Base-by-base conservation (phyloP, 2,797 vertebrate species). In the Melanotaenia pygmaea region DNA sequence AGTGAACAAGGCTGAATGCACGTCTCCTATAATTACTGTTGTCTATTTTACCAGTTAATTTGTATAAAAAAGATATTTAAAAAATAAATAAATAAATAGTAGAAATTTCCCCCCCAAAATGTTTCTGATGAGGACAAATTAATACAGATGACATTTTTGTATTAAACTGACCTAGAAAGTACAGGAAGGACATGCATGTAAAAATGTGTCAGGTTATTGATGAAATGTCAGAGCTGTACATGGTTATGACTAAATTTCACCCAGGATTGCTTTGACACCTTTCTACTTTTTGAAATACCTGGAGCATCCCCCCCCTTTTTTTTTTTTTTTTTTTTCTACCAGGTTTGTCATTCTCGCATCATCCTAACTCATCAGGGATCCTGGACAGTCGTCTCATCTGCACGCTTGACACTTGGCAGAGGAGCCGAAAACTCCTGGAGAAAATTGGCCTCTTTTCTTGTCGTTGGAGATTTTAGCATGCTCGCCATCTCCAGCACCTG, bases 361-460 rank as follows among this genome's bases (percentile, higher is more conserved):
- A 62, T 72, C 53, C 64, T 16, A 61, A 65, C 71, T 88, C 70
- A 85, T 88, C 76, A 79, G 61, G 76, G 40, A 84, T 85, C 76
- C 69, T 18, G 18, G 67, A 59, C 77, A 67, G 72, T 58, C 30
- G 61, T 85, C 77, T 84, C 76, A 84, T 83, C 70, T 74, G 61
- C 57, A 77, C 2, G 30, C 57, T 5, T 71, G 72, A 77, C 80
- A 73, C 78, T 88, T 80, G 66, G 61, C 50, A 50, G 54, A 67
- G 62, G 57, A 82, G 69, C 60, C 62, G 51, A 86, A 79, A 59
- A 51, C 87, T 78, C 90, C 86, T 56, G 56, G 68, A 85, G 72
- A 60, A 82, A 88, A 91, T 85, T 89, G 88, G 76, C 64, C 76
- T 50, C 32, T 62, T 82, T 66, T 85, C 77, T 71, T 70, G 78